Percentiles rank a stretch among this genome's conserved stretches.
Evolutionary conservation across 2,888 invertebrate genomes (phyloP).

Genomic region (Drosophila aldrichi): DNA sequence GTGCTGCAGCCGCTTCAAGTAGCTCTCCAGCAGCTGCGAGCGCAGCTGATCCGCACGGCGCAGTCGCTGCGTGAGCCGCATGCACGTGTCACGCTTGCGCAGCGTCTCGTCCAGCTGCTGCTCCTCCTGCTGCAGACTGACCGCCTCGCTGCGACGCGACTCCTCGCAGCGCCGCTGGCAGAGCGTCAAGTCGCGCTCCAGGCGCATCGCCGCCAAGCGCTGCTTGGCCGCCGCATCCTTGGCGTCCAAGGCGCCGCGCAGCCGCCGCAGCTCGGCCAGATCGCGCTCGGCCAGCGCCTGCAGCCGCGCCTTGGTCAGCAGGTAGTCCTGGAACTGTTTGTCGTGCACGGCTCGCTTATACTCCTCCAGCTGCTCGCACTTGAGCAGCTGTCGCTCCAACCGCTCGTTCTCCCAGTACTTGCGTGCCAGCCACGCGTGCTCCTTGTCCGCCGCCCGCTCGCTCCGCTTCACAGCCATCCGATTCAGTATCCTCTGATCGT

Average conservation of each 20-base stretch:
- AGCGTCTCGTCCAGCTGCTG: slow-evolving; percentile 81
- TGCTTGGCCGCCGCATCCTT: slow-evolving; percentile 82
- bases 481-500: slow-evolving; percentile 84
- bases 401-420: slow-evolving; percentile 85
- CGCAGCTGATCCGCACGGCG: slow-evolving; percentile 83
- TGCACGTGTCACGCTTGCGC: slow-evolving; percentile 82
- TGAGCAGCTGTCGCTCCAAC: slow-evolving; percentile 82
- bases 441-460: slow-evolving; percentile 79
- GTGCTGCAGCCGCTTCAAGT: slow-evolving; percentile 81
- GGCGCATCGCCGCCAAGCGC: slow-evolving; percentile 79
- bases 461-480: slow-evolving; percentile 84
- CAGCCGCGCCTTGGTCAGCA: slow-evolving; percentile 81
- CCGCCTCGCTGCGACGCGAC: slow-evolving; percentile 81
- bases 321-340: slow-evolving; percentile 84
- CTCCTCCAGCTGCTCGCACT: slow-evolving; percentile 83
- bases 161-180: slow-evolving; percentile 83
- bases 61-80: slow-evolving; percentile 80
- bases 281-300: slow-evolving; percentile 83
- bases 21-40: slow-evolving; percentile 77
- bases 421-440: slow-evolving; percentile 84
- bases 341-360: slow-evolving; percentile 82
- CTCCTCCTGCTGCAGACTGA: slow-evolving; percentile 82
- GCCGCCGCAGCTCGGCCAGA: slow-evolving; percentile 77
- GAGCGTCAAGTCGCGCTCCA: slow-evolving; percentile 77
- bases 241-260: slow-evolving; percentile 77